Percentiles rank a stretch among this genome's conserved stretches.
phyloP scores from a whole-genome alignment of 2,113 vertebrate genomes.

The Tetraodon nigroviridis region DNA sequence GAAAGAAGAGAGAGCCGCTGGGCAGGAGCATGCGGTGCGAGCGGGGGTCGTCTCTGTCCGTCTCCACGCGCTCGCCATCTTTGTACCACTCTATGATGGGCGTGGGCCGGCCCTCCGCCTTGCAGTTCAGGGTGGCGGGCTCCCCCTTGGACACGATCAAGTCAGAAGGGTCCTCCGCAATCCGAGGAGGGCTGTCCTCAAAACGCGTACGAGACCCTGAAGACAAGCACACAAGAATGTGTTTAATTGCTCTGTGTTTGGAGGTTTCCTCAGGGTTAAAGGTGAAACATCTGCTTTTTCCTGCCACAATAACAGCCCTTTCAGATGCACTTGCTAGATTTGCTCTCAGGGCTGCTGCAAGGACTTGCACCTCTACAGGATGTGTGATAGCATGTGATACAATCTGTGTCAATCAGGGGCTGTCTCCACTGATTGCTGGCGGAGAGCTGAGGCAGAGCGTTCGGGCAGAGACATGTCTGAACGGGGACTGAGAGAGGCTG shows the following conservation, averaged over 20 bases:
- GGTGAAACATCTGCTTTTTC: slow-evolving; percentile 8
- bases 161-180: slow-evolving; percentile 78
- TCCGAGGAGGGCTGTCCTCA: slow-evolving; percentile 80
- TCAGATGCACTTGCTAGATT: slow-evolving; percentile 9
- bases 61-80: slow-evolving; percentile 89
- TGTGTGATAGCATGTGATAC: slow-evolving; percentile 37
- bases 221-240: slow-evolving; percentile 5
- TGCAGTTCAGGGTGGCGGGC: slow-evolving; percentile 77
- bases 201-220: slow-evolving; percentile 70
- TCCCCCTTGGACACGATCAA: slow-evolving; percentile 76
- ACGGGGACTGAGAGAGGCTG: slow-evolving; percentile 24
- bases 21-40: slow-evolving; percentile 97
- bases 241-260: slow-evolving; percentile 18
- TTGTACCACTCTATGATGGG: slow-evolving; percentile 89
- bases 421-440: slow-evolving; percentile 36
- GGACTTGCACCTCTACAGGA: not conserved
- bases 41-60: slow-evolving; percentile 90
- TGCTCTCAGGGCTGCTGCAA: not conserved
- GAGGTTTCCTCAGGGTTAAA: slow-evolving; percentile 14
- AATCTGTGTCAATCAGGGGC: slow-evolving; percentile 30
- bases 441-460: slow-evolving; percentile 27
- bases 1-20: slow-evolving; percentile 94
- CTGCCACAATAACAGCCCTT: slow-evolving; percentile 7
- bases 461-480: slow-evolving; percentile 13
- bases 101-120: slow-evolving; percentile 69